phyloP scores from a whole-genome alignment of 2,113 vertebrate species.

The Phalacrocorax carbo region DNA sequence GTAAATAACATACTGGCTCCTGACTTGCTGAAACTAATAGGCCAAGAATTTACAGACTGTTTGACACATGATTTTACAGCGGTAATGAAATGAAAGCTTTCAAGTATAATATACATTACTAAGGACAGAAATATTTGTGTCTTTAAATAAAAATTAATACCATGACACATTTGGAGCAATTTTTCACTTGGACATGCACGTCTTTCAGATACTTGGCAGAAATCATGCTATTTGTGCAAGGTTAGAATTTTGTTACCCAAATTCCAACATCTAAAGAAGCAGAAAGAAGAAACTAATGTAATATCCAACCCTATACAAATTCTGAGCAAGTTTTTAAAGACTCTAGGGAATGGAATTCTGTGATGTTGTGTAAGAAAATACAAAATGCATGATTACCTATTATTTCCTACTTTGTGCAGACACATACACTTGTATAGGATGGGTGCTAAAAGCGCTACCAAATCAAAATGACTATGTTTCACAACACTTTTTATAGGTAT shows the following conservation, averaged over 20 bases:
- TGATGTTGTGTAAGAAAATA: background rate
- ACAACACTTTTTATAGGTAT: background rate
- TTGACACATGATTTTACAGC: background rate
- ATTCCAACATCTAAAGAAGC: background rate
- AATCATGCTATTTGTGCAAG: background rate
- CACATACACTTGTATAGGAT: background rate
- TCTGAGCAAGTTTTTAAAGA: background rate
- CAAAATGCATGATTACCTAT: background rate
- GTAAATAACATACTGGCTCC: background rate
- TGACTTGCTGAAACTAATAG: background rate
- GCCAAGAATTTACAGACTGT: background rate
- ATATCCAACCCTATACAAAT: background rate
- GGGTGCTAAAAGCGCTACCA: background rate
- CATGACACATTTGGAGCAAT: background rate
- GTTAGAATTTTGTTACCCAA: background rate
- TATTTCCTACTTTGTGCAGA: background rate
- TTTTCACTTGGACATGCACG: background rate
- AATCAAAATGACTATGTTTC: background rate
- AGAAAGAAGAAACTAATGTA: background rate
- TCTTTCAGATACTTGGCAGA: background rate
- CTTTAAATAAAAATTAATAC: background rate
- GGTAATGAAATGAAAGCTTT: background rate
- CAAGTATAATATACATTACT: background rate
- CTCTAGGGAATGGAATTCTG: background rate
- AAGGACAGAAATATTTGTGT: background rate